phyloP scores from a whole-genome alignment of 1,140 invertebrate species.

The Solenopsis invicta region DNA sequence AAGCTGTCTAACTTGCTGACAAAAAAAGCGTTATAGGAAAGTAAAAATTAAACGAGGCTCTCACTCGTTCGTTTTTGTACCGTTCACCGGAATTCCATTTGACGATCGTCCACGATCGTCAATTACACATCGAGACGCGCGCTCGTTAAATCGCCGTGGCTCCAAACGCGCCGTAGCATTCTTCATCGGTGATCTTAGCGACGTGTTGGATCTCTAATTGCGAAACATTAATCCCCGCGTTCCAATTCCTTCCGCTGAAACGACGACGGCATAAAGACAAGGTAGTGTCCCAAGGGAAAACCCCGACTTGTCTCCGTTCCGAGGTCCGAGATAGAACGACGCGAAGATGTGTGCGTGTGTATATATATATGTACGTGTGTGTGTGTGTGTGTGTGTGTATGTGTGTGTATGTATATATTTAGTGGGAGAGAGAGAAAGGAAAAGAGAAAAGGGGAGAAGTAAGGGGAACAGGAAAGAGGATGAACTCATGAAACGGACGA shows the following conservation, averaged over 20 bases:
- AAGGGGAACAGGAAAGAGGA: constrained; percentile 16
- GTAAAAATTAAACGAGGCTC: background rate
- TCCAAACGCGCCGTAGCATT: constrained; percentile 14
- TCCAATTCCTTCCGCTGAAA: constrained; percentile 64
- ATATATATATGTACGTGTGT: no score
- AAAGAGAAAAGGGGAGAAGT: background rate
- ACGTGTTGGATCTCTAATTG: constrained; percentile 64
- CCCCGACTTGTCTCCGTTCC: background rate
- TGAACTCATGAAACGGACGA: constrained; percentile 26
- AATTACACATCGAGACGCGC: constrained; percentile 6
- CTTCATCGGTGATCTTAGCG: constrained; percentile 37
- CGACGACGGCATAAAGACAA: constrained; percentile 45
- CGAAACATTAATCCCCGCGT: constrained; percentile 73
- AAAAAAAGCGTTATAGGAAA: background rate
- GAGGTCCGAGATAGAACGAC: constrained; percentile 40
- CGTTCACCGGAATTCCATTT: background rate
- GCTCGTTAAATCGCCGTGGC: background rate
- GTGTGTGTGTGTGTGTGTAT: background rate
- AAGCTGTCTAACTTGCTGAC: background rate
- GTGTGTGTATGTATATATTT: constrained; percentile 35
- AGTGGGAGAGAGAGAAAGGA: background rate
- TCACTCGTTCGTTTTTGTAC: background rate
- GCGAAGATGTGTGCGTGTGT: background rate
- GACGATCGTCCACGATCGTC: background rate
- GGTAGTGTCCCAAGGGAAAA: constrained; percentile 46